Evolutionary conservation across 2,797 vertebrate genomes (phyloP), one percentile per base, ranked within the genome.

Genomic region (Anguilla megastoma): DNA sequence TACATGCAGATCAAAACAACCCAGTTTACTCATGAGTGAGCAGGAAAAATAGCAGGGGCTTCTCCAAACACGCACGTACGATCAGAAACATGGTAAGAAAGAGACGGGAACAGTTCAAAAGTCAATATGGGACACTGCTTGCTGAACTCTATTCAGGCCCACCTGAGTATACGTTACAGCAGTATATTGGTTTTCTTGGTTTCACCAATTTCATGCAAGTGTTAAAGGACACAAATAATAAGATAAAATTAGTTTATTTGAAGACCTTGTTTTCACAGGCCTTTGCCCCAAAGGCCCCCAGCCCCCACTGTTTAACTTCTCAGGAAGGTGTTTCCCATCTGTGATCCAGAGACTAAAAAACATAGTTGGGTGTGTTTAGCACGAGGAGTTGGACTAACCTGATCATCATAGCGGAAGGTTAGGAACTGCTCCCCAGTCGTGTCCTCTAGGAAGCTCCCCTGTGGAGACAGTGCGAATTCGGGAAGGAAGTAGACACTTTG

Each of bases 401-500:
- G 98, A 91, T 99, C 98, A 0, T 98, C 97, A 0, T 97, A 97
- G 89, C 95, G 97, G 88, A 97, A 98, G 0, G 97, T 98, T 74
- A 98, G 97, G 90, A 97, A 96, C 91, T 98, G 97, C 21, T 99
- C 97, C 85, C 97, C 97, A 0, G 97, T 97, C 0, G 97, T 96
- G 0, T 98, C 97, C 92, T 99, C 97, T 79, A 98, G 96, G 90
- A 98, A 98, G 91, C 97, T 98, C 89, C 98, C 98, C 94, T 98
- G 98, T 3, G 98, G 97, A 50, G 97, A 98, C 71, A 99, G 97
- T 0, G 97, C 96, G 87, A 98, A 99, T 94, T 99, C 98, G 0
- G 98, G 98, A 90, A 99, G 94, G 93, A 98, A 99, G 93, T 97
- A 98, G 18, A 96, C 96, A 58, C 95, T 95, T 87, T 98, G 97